Conservation (phyloP, 2,888 invertebrate genomes). For the Ligdia adustata region DNA sequence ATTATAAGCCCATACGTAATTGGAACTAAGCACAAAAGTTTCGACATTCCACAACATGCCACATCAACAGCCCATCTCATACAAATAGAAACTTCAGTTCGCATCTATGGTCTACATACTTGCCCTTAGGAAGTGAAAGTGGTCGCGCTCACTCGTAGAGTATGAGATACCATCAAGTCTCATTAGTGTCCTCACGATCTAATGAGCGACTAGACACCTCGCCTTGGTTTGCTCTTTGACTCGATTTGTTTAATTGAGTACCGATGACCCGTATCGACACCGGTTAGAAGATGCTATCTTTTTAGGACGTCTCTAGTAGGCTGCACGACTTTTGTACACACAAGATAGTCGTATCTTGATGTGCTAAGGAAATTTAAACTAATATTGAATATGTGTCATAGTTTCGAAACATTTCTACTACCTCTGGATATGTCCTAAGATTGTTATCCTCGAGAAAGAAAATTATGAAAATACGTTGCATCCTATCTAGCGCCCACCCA, state of each 20-base stretch:
- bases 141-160: constrained; percentile 31
- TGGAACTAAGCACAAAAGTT: not conserved
- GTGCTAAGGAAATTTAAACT: no score
- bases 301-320: constrained; percentile 21
- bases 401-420: no score
- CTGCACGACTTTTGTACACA: not conserved
- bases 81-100: constrained; percentile 27
- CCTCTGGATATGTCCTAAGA: no score
- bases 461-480: no score
- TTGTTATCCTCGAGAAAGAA: no score
- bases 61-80: constrained; percentile 11
- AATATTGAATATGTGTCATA: no score
- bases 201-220: constrained; percentile 69
- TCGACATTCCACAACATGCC: not conserved
- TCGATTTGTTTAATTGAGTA: constrained; percentile 47
- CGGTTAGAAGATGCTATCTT: constrained; percentile 22
- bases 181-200: constrained; percentile 71
- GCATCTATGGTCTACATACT: constrained; percentile 35
- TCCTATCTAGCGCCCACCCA: no score
- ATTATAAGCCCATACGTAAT: no score
- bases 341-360: no score
- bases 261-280: constrained; percentile 42
- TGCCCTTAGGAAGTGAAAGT: constrained; percentile 74
- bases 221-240: constrained; percentile 51
- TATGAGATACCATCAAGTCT: constrained; percentile 66